Percentiles rank a stretch among this genome's conserved stretches.
These are phyloP conservation scores for Malacosoma neustria DNA, from an alignment of 2,888 invertebrate genomes.

Conservation along the genomic window DNA sequence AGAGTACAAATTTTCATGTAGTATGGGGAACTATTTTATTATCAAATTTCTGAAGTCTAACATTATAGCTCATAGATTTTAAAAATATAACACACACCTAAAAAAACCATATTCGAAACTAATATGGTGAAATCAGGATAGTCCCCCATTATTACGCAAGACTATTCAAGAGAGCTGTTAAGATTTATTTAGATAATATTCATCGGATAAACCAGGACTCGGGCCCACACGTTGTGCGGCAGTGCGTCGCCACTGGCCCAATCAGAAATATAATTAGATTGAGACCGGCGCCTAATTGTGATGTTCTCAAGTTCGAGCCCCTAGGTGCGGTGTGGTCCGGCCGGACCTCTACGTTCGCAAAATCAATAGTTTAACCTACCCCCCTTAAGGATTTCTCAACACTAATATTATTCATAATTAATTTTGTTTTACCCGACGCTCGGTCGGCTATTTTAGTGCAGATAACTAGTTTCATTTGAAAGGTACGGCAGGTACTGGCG, in stretches of 20 bases:
- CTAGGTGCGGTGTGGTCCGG: constrained; percentile 32
- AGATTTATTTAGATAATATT: constrained; percentile 10
- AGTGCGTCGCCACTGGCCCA: constrained; percentile 39
- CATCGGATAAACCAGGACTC: too few relatives aligned
- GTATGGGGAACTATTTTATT: too few relatives aligned
- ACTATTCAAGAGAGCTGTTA: too few relatives aligned
- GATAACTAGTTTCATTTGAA: too few relatives aligned
- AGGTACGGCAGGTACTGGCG: too few relatives aligned
- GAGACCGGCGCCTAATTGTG: constrained; percentile 62
- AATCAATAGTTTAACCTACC: constrained; percentile 54
- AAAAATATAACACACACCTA: too few relatives aligned
- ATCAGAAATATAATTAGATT: constrained; percentile 73
- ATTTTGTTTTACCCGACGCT: constrained; percentile 9
- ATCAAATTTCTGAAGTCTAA: too few relatives aligned
- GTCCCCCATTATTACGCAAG: too few relatives aligned
- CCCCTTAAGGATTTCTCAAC: constrained; percentile 30
- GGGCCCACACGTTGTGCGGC: constrained; percentile 1
- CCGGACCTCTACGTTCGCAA: constrained; percentile 23
- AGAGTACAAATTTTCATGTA: too few relatives aligned
- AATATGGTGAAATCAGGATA: too few relatives aligned
- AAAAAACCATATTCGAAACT: too few relatives aligned
- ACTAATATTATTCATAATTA: constrained; percentile 32
- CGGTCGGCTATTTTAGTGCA: constrained; percentile 4
- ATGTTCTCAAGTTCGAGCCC: constrained; percentile 63
- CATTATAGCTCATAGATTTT: too few relatives aligned